These are phyloP conservation scores for Caranx ignobilis DNA, from an alignment of 2,113 vertebrate genomes.

Conservation along the genomic window DNA sequence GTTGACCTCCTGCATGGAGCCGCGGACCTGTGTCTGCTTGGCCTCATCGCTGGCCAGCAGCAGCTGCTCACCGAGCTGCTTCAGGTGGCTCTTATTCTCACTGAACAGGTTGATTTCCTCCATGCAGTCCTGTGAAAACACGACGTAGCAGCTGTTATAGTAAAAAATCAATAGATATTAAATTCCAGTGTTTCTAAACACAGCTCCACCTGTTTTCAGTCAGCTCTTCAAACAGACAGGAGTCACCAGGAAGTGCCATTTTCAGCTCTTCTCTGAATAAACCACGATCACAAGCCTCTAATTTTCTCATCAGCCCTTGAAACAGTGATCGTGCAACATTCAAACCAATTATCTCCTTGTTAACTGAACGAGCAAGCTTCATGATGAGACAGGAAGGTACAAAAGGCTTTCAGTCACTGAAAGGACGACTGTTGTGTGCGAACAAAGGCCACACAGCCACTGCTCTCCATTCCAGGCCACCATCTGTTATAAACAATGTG, in stretches of 20 bases:
- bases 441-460: conserved; percentile 43
- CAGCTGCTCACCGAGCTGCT: conserved; percentile 92
- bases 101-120: conserved; percentile 96
- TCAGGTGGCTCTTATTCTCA: conserved; percentile 92
- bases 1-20: conserved; percentile 89
- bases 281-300: background rate
- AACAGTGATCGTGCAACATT: background rate
- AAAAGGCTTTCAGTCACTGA: conserved; percentile 49
- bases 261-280: background rate
- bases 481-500: conserved; percentile 57
- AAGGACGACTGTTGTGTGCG: conserved; percentile 50
- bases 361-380: conserved; percentile 9
- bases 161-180: no score
- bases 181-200: no score
- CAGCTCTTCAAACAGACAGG: background rate
- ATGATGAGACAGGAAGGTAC: conserved; percentile 26
- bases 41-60: conserved; percentile 88
- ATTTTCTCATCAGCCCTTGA: conserved; percentile 6
- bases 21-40: conserved; percentile 87
- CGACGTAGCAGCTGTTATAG: background rate
- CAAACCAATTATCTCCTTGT: conserved; percentile 33
- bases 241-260: background rate
- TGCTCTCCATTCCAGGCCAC: conserved; percentile 46
- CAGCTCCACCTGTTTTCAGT: background rate
- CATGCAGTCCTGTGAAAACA: conserved; percentile 90